Percentiles rank a stretch among this genome's conserved stretches.
Conservation (phyloP, 2,113 vertebrate genomes). For the Syrmaticus mikado region DNA sequence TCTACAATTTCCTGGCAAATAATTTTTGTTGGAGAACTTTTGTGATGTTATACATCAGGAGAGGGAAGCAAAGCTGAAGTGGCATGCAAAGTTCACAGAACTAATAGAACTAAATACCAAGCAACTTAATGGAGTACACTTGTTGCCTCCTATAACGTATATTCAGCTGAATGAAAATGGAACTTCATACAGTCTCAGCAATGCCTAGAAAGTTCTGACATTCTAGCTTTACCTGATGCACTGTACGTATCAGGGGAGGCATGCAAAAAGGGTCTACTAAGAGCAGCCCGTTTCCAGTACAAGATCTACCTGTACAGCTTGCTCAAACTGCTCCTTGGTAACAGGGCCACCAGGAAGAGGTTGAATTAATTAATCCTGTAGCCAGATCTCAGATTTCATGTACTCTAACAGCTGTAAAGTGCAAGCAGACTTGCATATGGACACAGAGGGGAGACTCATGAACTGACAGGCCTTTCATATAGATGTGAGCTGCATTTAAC, state of each 20-base stretch:
- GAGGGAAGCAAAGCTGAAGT: neutral
- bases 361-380: neutral
- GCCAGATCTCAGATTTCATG: neutral
- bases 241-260: neutral
- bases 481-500: neutral
- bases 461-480: neutral
- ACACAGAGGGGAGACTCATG: neutral
- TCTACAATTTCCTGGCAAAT: neutral
- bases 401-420: neutral
- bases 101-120: neutral
- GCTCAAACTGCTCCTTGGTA: neutral
- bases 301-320: neutral
- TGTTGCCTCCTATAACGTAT: neutral
- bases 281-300: fast-evolving
- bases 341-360: neutral
- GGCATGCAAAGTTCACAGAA: neutral
- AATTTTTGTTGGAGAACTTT: neutral
- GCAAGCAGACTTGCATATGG: neutral
- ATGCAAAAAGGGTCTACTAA: neutral
- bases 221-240: neutral
- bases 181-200: neutral
- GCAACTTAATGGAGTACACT: neutral
- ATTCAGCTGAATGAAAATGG: neutral
- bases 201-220: neutral
- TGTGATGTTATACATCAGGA: neutral